Evolutionary conservation across 2,888 invertebrate genomes (phyloP), one percentile per base, ranked within the genome.

Genomic region (Standfussiana lucernea): DNA sequence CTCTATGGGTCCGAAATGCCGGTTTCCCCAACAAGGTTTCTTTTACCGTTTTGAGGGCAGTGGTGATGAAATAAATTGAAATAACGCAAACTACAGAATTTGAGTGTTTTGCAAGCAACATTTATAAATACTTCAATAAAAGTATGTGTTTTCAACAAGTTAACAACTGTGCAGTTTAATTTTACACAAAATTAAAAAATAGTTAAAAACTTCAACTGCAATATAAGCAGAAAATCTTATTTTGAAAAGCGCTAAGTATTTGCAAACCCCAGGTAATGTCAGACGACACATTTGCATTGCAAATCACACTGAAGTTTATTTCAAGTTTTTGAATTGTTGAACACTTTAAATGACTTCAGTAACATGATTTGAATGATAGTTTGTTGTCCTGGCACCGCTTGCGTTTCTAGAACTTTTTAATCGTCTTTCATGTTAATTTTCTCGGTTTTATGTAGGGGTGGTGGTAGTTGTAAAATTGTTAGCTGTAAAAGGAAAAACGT

Each of bases 261-360:
- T 79, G 61, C 62, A 64, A 79, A 80, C 67, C 72, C 21, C 64
- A 8, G 59, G 53, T 79, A 72, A 80, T 83, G 76, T 86, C 81
- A 79, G 81, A 62, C 76, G 18, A 62, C 37, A 82, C 64, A 88
- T 87, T 87, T 65, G 83, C 86, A 88, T 64, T 87, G 76, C 81
- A 86, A 75, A 88, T 88, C 32, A 70, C 37, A 35, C 21, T 47
- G 0, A 75, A 82, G 65, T 72, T 75, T 80, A 64, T 79, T 68
- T 71, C n/a, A 82, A 88, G 79, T 88, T 88, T 85, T 80, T 72
- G 84, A 88, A 88, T 85, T 79, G 82, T 80, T 88, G 75, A 73
- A 77, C 87, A 81, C 73, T 88, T 78, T 82, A 82, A 88, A 85
- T 73, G 72, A 88, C 87, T 87, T 87, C 32, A 70, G 77, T 85